Conservation (phyloP, 2,113 vertebrate species). For the Taurulus bubalis region DNA sequence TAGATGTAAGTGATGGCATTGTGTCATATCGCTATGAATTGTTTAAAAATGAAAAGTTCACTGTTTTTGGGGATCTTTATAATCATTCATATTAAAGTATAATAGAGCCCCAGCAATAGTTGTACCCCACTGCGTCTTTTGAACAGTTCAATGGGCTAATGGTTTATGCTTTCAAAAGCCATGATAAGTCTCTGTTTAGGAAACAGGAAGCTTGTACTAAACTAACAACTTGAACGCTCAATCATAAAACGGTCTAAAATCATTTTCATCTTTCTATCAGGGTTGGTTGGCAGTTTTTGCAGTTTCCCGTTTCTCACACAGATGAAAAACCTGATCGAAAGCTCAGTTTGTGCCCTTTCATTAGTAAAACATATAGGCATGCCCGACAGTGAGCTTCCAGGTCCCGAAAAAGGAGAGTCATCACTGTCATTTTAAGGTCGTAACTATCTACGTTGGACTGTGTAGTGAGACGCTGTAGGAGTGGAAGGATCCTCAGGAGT, state of each 20-base stretch:
- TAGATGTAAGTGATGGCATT: not conserved
- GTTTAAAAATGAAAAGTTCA: not conserved
- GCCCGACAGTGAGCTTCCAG: slow-evolving; percentile 11
- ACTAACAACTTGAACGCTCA: slow-evolving; percentile 17
- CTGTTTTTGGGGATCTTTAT: not conserved
- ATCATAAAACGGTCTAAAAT: too few relatives aligned
- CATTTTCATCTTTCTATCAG: slow-evolving; percentile 2
- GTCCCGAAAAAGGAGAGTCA: slow-evolving; percentile 13
- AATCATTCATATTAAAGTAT: not conserved
- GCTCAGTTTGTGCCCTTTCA: slow-evolving; percentile 21
- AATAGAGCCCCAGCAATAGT: not conserved
- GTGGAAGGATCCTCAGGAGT: slow-evolving; percentile 4
- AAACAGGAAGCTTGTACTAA: slow-evolving; percentile 6
- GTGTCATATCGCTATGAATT: not conserved
- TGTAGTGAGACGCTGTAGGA: not conserved
- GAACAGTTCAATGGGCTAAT: not conserved
- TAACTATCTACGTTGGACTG: not conserved
- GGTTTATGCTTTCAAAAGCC: slow-evolving; percentile 2
- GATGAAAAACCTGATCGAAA: not conserved
- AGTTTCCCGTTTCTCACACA: slow-evolving; percentile 4
- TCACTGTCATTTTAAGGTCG: slow-evolving; percentile 9
- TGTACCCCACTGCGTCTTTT: not conserved
- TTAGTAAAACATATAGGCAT: not conserved
- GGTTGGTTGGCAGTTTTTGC: slow-evolving; percentile 14
- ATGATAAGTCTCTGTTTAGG: not conserved